Evolutionary conservation across 2,113 vertebrate genomes (phyloP).

Genomic region (Callipepla californica): DNA sequence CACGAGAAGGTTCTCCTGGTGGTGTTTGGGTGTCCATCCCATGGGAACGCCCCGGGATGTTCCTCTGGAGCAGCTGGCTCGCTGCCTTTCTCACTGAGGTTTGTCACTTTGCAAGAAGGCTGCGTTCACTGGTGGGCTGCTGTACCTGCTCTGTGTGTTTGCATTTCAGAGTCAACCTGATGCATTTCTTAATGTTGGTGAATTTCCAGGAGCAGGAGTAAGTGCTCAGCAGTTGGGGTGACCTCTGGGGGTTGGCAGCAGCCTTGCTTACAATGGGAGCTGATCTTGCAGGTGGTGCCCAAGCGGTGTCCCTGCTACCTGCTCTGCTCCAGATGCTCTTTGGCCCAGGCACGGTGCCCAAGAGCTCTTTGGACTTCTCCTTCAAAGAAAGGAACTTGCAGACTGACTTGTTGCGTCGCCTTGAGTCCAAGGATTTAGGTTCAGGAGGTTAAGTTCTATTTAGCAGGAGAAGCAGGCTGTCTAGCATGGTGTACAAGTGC

Average conservation of each 20-base stretch:
- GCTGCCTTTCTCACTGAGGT: background rate
- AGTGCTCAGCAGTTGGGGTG: fast-evolving
- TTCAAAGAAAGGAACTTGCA: background rate
- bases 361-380: background rate
- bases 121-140: background rate
- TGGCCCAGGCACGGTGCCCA: fast-evolving
- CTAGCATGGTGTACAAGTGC: fast-evolving
- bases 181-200: background rate
- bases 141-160: fast-evolving
- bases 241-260: fast-evolving
- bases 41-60: background rate
- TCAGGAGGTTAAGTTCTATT: slow-evolving; percentile 33
- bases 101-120: background rate
- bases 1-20: background rate
- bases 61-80: background rate
- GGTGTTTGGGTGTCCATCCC: background rate
- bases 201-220: background rate
- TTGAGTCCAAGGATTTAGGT: background rate
- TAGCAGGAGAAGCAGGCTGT: background rate
- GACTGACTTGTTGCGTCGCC: background rate
- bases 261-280: fast-evolving
- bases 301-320: background rate
- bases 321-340: fast-evolving
- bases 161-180: background rate
- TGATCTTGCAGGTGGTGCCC: background rate